Percentiles rank a stretch among this genome's conserved stretches.
Conservation (phyloP, 2,113 vertebrate genomes). For the Corythornis cristatus region DNA sequence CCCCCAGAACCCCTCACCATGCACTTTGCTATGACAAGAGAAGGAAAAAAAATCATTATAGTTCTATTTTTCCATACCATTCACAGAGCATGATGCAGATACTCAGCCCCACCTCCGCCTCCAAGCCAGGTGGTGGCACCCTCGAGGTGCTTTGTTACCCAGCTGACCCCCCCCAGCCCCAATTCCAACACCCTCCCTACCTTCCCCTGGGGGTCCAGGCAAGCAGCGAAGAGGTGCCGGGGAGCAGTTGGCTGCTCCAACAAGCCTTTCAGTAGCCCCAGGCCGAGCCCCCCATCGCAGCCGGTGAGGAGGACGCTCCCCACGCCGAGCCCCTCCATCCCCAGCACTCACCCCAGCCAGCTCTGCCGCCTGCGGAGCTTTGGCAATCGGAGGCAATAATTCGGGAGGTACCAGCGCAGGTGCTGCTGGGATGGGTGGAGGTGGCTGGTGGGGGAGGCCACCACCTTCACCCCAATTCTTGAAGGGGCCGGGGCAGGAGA, state of each 20-base stretch:
- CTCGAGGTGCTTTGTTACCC: neutral
- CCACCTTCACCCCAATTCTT: neutral
- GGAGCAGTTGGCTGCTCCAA: constrained; percentile 19
- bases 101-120: neutral
- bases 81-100: no score
- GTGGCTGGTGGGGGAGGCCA: neutral
- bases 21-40: neutral
- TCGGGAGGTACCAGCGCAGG: neutral
- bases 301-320: neutral
- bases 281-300: neutral
- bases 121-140: no score
- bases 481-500: neutral
- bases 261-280: constrained; percentile 23
- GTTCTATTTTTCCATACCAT: no score
- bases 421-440: neutral
- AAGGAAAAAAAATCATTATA: neutral
- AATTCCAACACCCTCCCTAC: neutral
- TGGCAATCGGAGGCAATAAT: neutral
- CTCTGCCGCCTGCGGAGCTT: neutral
- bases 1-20: fast-evolving
- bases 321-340: neutral
- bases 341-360: neutral
- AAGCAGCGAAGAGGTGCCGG: neutral
- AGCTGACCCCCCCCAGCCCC: no score
- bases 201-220: constrained; percentile 28